Base-by-base conservation (phyloP, 2,888 invertebrate genomes). In the Cinara cedri region DNA sequence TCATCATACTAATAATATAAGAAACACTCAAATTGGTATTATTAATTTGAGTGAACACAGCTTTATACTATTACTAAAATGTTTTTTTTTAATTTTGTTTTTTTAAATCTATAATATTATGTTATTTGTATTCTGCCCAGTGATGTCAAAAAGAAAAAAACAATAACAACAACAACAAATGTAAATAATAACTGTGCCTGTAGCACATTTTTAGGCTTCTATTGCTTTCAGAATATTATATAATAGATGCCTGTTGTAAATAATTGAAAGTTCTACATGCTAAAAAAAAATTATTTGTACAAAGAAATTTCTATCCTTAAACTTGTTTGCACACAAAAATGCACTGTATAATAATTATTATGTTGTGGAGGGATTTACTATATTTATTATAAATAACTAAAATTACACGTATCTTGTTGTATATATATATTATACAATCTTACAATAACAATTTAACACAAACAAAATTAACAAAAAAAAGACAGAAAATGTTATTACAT, bases 371-470 rank as follows among this genome's bases (percentile, higher is more conserved):
- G 63, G 51, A 51, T 54, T 62, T 63, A 63, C 51, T 63, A 63
- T 42, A 63, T 68, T 26, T 68, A 68, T 34, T 42, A 34, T 54
- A 66, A 49, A 49, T 70, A 9, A 70, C 54, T 70, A 70, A 54
- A 54, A 70, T 19, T 34, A 24, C 34, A 55, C 10, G 10, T 71
- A 54, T 55, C 44, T 44, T 16, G 19, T 57, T 42, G 21, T 71
- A 57, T 55, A 24, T 21, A 11, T 71, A n/a, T n/a, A n/a, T n/a
- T n/a, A n/a, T n/a, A n/a, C n/a, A n/a, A n/a, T n/a, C n/a, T n/a
- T n/a, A n/a, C n/a, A n/a, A 66, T 44, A 71, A 71, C 44, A 71
- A 42, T 55, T 55, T 71, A 71, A 71, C 55, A 71, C 72, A 72
- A 60, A 72, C 63, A 49, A 14, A 34, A 34, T 34, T 34, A 34